Evolutionary conservation across 2,888 invertebrate species (phyloP).

Genomic region (Agrotis exclamationis): DNA sequence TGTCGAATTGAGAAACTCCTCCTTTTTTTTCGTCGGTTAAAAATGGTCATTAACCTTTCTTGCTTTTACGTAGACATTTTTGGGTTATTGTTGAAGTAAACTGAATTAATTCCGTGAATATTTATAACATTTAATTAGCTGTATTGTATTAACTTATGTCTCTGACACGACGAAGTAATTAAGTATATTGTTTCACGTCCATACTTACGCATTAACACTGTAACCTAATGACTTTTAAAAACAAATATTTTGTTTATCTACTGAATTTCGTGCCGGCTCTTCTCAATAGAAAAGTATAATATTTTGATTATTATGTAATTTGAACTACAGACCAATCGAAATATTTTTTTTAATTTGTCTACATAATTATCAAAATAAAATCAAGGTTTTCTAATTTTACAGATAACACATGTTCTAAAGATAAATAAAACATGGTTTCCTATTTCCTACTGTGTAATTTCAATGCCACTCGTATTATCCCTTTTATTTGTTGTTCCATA

Average conservation of each 20-base stretch:
- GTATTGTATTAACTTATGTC: conserved; percentile 28
- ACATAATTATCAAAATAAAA: too few relatives aligned
- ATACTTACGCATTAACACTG: background rate
- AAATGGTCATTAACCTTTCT: conserved; percentile 11
- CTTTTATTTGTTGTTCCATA: background rate
- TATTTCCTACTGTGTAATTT: conserved; percentile 19
- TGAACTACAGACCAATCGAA: background rate
- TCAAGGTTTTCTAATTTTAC: background rate
- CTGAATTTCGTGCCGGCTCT: too few relatives aligned
- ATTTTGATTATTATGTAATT: background rate
- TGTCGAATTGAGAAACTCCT: too few relatives aligned
- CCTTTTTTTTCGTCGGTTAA: too few relatives aligned
- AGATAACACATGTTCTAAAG: conserved; percentile 23
- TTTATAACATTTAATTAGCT: conserved; percentile 6
- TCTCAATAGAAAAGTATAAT: too few relatives aligned
- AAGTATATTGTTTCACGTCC: background rate
- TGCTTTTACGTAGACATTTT: background rate
- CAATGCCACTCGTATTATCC: conserved; percentile 28
- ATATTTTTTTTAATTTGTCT: background rate
- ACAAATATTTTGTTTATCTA: too few relatives aligned
- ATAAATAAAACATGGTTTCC: conserved; percentile 26
- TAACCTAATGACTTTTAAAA: too few relatives aligned
- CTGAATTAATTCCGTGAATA: conserved; percentile 20
- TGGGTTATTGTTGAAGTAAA: conserved; percentile 4
- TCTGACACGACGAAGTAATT: background rate